Evolutionary conservation across 2,797 vertebrate species (phyloP).

Genomic region (Leontopithecus rosalia): DNA sequence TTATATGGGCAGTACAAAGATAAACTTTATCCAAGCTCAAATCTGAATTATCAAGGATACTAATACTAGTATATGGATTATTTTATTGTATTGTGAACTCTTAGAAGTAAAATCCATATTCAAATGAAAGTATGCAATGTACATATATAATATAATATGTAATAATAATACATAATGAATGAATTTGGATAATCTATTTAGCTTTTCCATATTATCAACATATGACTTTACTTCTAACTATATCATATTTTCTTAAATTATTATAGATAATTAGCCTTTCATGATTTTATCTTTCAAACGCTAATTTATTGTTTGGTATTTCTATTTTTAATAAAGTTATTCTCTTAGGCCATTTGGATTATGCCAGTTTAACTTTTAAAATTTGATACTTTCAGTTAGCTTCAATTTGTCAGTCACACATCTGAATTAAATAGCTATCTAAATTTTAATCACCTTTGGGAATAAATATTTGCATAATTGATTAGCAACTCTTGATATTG

Average conservation of each 20-base stretch:
- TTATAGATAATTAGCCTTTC: background rate
- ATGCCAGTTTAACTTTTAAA: constrained; percentile 18
- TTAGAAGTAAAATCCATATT: constrained; percentile 26
- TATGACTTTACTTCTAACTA: background rate
- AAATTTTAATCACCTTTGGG: constrained; percentile 55
- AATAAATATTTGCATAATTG: constrained; percentile 64
- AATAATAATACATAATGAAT: constrained; percentile 19
- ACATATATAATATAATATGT: too few species aligned
- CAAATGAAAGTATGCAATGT: constrained; percentile 18
- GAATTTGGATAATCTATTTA: background rate
- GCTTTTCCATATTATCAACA: background rate
- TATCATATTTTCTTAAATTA: background rate
- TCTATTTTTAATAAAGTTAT: constrained; percentile 22
- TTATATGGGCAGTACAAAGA: background rate
- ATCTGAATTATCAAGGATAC: background rate
- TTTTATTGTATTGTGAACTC: background rate
- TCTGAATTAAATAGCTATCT: constrained; percentile 49
- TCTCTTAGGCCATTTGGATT: constrained; percentile 17
- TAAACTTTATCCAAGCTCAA: background rate
- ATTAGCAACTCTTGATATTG: constrained; percentile 18
- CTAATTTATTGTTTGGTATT: constrained; percentile 30
- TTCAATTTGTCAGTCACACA: constrained; percentile 43
- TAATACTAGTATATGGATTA: background rate
- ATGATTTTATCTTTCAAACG: background rate
- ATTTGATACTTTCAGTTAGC: constrained; percentile 42